These are phyloP conservation scores for Smittia sp. DNA, from an alignment of 2,888 invertebrate species.

Conservation along the genomic window DNA sequence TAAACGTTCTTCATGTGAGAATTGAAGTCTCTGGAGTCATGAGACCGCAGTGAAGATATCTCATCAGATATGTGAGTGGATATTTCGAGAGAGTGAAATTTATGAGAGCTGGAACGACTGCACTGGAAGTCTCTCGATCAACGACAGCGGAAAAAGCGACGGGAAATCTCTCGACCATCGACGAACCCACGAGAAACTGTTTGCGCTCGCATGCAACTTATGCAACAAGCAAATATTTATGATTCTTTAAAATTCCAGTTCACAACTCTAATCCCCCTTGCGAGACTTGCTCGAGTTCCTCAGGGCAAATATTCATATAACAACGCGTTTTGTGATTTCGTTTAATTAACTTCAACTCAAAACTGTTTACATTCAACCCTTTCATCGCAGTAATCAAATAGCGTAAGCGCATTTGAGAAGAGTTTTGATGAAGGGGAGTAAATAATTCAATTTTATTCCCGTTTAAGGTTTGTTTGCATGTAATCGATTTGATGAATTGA, in stretches of 20 bases:
- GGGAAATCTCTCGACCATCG: slow-evolving; percentile 6
- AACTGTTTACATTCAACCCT: slow-evolving; percentile 38
- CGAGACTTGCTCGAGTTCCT: neutral
- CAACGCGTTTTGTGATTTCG: slow-evolving; percentile 30
- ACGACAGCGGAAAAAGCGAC: neutral
- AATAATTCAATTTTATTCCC: neutral
- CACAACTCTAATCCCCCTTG: neutral
- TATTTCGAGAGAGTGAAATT: neutral
- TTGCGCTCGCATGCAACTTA: slow-evolving; percentile 11
- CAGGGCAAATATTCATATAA: neutral
- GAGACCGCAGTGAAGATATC: too few species aligned
- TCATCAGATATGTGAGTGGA: neutral
- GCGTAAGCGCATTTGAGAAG: slow-evolving; percentile 37
- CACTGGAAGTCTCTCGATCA: too few species aligned
- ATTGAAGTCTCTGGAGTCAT: neutral
- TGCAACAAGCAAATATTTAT: slow-evolving; percentile 35
- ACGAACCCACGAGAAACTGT: too few species aligned
- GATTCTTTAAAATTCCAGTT: too few species aligned
- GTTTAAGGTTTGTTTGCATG: slow-evolving; percentile 2
- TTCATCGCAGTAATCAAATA: slow-evolving; percentile 36
- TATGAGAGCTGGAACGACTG: neutral
- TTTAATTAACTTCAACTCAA: slow-evolving; percentile 39
- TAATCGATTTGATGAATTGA: slow-evolving; percentile 25
- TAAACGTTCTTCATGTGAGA: neutral
- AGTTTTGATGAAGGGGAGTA: neutral